Conservation (phyloP, 2,113 vertebrate genomes). For the Stercorarius parasiticus region DNA sequence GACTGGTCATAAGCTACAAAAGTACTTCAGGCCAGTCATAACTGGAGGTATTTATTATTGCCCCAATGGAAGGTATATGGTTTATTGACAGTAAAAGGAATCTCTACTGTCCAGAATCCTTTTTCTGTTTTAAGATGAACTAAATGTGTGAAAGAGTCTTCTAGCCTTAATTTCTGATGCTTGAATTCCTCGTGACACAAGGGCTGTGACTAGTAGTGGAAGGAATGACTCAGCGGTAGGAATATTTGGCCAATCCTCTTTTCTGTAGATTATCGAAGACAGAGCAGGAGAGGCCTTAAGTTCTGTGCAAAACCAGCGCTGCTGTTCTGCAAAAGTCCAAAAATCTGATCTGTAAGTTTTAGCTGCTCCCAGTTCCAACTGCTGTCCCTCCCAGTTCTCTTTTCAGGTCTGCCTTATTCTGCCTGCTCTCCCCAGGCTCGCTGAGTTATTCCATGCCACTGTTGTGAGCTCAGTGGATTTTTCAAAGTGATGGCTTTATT, state of each 20-base stretch:
- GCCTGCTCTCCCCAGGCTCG: neutral
- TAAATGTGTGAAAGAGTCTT: neutral
- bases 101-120: neutral
- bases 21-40: neutral
- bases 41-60: neutral
- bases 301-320: neutral
- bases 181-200: neutral
- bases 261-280: neutral
- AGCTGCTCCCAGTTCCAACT: neutral
- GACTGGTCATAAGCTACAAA: neutral
- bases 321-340: neutral
- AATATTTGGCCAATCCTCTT: neutral
- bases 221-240: neutral
- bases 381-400: neutral
- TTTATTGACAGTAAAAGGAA: slow-evolving; percentile 23
- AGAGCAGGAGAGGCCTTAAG: neutral
- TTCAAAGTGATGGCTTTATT: slow-evolving; percentile 26
- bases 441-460: neutral
- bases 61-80: neutral
- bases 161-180: neutral
- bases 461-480: neutral
- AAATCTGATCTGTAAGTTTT: neutral
- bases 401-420: neutral
- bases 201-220: neutral
- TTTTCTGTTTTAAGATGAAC: neutral